These are phyloP conservation scores for Plectropomus leopardus DNA, from an alignment of 2,113 vertebrate genomes.

Conservation along the genomic window DNA sequence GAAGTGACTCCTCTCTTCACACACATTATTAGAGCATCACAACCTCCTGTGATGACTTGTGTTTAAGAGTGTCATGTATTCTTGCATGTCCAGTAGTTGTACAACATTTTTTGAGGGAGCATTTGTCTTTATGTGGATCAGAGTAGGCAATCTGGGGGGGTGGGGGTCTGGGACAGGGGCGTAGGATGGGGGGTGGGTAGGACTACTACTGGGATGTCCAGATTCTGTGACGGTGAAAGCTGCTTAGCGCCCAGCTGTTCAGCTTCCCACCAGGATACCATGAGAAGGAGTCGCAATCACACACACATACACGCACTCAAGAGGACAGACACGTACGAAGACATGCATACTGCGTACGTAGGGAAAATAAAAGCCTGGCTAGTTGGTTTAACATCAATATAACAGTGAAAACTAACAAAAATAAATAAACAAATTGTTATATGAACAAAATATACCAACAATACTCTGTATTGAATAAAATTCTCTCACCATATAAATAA, in stretches of 20 bases:
- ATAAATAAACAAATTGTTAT: not conserved
- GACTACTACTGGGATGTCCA: conserved; percentile 60
- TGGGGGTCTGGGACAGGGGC: conserved; percentile 37
- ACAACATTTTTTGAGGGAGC: not conserved
- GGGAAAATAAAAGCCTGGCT: not conserved
- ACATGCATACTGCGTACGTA: not conserved
- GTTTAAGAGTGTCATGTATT: not conserved
- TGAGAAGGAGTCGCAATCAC: conserved; percentile 56
- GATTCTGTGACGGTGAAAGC: conserved; percentile 81
- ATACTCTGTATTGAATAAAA: not conserved
- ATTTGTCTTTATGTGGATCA: conserved; percentile 54
- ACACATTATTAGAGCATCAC: conserved; percentile 27
- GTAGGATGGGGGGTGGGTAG: conserved; percentile 67
- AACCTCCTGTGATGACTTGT: not conserved
- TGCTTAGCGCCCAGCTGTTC: conserved; percentile 87
- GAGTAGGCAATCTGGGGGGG: conserved; percentile 21
- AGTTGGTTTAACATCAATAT: not conserved
- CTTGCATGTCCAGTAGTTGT: not conserved
- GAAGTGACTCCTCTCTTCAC: conserved; percentile 3
- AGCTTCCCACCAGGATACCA: conserved; percentile 73
- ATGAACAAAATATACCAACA: not conserved
- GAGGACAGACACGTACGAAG: not conserved
- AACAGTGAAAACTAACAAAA: not conserved
- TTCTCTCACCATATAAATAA: not conserved
- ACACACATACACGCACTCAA: conserved; percentile 11